phyloP scores from a whole-genome alignment of 2,888 invertebrate genomes.

The Chelonus formosanus region DNA sequence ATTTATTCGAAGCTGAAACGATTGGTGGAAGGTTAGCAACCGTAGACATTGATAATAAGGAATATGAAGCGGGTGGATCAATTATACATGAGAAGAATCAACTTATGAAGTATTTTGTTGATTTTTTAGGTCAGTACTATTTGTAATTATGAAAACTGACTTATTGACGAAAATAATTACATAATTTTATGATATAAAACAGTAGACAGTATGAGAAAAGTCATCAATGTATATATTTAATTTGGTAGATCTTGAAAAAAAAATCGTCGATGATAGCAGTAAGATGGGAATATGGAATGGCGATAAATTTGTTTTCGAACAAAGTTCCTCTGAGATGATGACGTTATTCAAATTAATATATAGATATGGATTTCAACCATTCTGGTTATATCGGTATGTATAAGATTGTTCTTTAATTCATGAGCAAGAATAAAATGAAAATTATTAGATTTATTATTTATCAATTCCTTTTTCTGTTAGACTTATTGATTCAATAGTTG shows the following conservation, averaged over 20 bases:
- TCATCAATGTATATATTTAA: too few relatives aligned
- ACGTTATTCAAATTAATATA: slow-evolving; percentile 67
- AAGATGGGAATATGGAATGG: slow-evolving; percentile 68
- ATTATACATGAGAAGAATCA: slow-evolving; percentile 70
- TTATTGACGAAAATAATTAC: too few relatives aligned
- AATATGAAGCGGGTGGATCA: slow-evolving; percentile 71
- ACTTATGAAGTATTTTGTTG: slow-evolving; percentile 69
- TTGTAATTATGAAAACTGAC: too few relatives aligned
- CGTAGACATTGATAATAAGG: slow-evolving; percentile 62
- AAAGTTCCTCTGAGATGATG: slow-evolving; percentile 65
- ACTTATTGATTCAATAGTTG: slow-evolving; percentile 46
- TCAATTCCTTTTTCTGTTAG: slow-evolving; percentile 35
- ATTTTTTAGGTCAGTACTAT: slow-evolving; percentile 65
- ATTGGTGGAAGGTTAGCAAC: slow-evolving; percentile 71
- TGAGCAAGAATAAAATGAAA: slow-evolving; percentile 1
- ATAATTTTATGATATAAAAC: too few relatives aligned
- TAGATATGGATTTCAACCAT: slow-evolving; percentile 69
- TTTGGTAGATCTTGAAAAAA: slow-evolving; percentile 56
- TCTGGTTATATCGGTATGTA: slow-evolving; percentile 62
- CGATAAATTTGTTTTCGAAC: slow-evolving; percentile 67
- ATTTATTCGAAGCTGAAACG: slow-evolving; percentile 68
- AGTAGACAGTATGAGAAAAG: too few relatives aligned
- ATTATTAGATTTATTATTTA: slow-evolving; percentile 5
- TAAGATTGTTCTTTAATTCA: not conserved
- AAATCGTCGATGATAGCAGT: slow-evolving; percentile 39